Conservation (phyloP, 1,140 invertebrate species). For the Bradynema listronoti region DNA sequence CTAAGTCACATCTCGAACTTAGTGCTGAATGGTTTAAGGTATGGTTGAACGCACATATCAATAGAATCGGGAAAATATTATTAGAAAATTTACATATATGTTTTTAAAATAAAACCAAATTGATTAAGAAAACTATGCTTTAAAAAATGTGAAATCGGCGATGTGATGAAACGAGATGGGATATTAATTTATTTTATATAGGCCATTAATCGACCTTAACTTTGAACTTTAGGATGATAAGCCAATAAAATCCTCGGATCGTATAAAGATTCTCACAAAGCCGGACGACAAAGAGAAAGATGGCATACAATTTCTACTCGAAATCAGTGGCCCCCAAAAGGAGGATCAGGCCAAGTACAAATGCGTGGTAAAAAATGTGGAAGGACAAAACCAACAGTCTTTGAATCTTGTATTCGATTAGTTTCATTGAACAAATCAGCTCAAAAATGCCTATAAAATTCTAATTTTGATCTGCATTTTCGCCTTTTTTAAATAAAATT, state of each 20-base stretch:
- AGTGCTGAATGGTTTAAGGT: slow-evolving; percentile 57
- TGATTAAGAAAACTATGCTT: not conserved
- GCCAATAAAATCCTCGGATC: slow-evolving; percentile 46
- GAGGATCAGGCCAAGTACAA: slow-evolving; percentile 57
- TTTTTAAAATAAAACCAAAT: not conserved
- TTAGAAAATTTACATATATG: not conserved
- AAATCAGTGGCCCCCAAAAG: slow-evolving; percentile 52
- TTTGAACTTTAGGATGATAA: slow-evolving; percentile 51
- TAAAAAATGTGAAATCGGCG: not conserved
- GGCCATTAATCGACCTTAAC: too few species aligned
- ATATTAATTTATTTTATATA: too few species aligned
- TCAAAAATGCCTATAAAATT: too few species aligned
- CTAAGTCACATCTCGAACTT: slow-evolving; percentile 56
- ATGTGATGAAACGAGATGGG: slow-evolving; percentile 5
- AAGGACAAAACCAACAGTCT: slow-evolving; percentile 2
- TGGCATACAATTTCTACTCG: slow-evolving; percentile 48
- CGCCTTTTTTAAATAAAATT: too few species aligned
- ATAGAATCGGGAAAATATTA: not conserved
- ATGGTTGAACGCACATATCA: slow-evolving; percentile 3
- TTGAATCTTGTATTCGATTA: not conserved
- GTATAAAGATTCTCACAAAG: slow-evolving; percentile 49
- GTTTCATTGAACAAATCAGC: too few species aligned
- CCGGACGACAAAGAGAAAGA: slow-evolving; percentile 55
- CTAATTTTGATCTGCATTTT: too few species aligned
- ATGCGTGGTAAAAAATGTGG: slow-evolving; percentile 39